These are phyloP conservation scores for Melanotaenia nigrans DNA, from an alignment of 2,797 vertebrate genomes.

Conservation along the genomic window DNA sequence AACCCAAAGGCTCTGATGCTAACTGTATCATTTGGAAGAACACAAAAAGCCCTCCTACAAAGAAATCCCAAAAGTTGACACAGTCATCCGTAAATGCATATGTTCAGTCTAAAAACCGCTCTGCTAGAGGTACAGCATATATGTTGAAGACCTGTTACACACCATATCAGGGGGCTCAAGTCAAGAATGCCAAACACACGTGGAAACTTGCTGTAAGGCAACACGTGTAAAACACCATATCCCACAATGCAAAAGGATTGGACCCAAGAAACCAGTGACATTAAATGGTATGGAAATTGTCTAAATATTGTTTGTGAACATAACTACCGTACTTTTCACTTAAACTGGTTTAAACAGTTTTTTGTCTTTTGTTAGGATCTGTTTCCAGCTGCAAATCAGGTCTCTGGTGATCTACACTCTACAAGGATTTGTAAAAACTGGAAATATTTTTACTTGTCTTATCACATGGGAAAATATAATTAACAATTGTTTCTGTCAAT, in stretches of 20 bases:
- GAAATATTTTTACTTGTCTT: constrained; percentile 18
- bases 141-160: constrained; percentile 32
- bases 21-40: constrained; percentile 17
- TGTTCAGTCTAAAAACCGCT: constrained; percentile 13
- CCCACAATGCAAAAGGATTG: background rate
- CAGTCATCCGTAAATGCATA: constrained; percentile 2
- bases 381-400: constrained; percentile 10
- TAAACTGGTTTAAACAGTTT: background rate
- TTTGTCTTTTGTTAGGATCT: constrained; percentile 12
- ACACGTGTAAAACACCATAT: background rate
- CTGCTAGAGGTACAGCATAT: constrained; percentile 12
- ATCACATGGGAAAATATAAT: background rate
- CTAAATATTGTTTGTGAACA: background rate
- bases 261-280: background rate
- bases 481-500: background rate
- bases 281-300: background rate
- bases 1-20: background rate
- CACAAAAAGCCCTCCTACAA: constrained; percentile 7
- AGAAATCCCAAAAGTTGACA: background rate
- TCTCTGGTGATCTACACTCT: background rate
- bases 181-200: background rate
- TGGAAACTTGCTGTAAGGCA: constrained; percentile 13
- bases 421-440: constrained; percentile 2
- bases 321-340: background rate
- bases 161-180: background rate